Evolutionary conservation across 2,888 invertebrate genomes (phyloP).

Genomic region (Sinotaia quadrata): DNA sequence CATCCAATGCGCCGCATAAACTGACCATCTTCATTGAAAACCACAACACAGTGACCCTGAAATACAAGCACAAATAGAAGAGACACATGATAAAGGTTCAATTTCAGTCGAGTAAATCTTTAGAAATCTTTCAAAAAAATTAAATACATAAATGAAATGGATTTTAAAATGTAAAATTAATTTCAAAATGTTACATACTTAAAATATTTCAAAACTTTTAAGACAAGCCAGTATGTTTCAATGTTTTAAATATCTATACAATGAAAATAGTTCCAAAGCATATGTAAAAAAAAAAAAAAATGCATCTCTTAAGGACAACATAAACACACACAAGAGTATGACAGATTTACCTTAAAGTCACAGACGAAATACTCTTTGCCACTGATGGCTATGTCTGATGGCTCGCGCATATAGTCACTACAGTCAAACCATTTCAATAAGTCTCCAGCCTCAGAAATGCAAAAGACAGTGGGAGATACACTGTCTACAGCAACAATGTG

Average conservation of each 20-base stretch:
- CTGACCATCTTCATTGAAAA: constrained; percentile 91
- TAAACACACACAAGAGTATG: not conserved
- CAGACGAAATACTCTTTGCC: constrained; percentile 92
- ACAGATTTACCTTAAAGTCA: constrained; percentile 83
- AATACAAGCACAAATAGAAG: too few species aligned
- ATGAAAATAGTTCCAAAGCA: too few species aligned
- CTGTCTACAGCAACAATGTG: constrained; percentile 97
- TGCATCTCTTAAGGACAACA: not conserved
- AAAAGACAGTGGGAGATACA: constrained; percentile 96
- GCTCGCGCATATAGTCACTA: constrained; percentile 97
- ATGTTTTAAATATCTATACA: too few species aligned
- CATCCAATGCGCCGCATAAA: constrained; percentile 94
- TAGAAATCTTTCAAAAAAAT: too few species aligned
- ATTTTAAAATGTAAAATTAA: not conserved
- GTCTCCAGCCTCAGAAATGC: constrained; percentile 92
- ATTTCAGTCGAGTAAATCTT: too few species aligned
- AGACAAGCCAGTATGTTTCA: too few species aligned
- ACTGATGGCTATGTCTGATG: constrained; percentile 95
- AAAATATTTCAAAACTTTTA: too few species aligned
- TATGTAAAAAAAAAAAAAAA: not conserved
- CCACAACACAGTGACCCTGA: constrained; percentile 89
- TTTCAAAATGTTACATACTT: not conserved
- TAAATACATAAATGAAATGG: too few species aligned
- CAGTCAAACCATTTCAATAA: constrained; percentile 97
- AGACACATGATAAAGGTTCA: too few species aligned